Conservation (phyloP, 2,888 invertebrate genomes). For the Phalera bucephala region DNA sequence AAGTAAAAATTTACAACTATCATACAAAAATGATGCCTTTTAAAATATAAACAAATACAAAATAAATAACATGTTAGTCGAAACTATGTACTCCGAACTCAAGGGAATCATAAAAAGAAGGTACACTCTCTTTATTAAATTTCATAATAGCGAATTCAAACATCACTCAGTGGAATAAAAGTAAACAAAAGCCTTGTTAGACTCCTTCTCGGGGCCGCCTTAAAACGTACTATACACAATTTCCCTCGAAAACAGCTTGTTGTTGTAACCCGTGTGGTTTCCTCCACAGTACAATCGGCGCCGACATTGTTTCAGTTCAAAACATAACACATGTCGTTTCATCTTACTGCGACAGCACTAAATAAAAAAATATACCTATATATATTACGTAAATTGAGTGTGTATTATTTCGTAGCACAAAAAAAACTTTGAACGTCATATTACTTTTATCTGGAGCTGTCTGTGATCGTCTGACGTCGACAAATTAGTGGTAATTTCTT, state of each 20-base stretch:
- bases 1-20: too few species aligned
- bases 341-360: background rate
- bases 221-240: constrained; percentile 1
- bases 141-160: constrained; percentile 3
- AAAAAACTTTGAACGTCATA: too few species aligned
- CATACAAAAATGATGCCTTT: too few species aligned
- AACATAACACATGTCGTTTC: background rate
- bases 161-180: constrained; percentile 3
- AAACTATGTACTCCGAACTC: background rate
- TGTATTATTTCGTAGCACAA: too few species aligned
- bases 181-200: constrained; percentile 3
- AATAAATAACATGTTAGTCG: background rate
- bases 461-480: too few species aligned
- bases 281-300: background rate
- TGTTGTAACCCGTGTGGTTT: background rate
- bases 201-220: background rate
- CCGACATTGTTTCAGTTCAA: constrained; percentile 1
- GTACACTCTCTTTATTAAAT: background rate
- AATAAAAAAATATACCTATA: background rate
- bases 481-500: too few species aligned
- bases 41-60: too few species aligned
- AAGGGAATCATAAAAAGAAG: background rate
- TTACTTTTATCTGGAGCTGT: too few species aligned
- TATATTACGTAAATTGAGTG: too few species aligned
- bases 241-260: constrained; percentile 1